A percentile compares a stretch with the other conserved stretches of the same genome.
These are phyloP conservation scores for Caenorhabditis doughertyi DNA, from an alignment of 2,888 invertebrate genomes.

Conservation along the genomic window DNA sequence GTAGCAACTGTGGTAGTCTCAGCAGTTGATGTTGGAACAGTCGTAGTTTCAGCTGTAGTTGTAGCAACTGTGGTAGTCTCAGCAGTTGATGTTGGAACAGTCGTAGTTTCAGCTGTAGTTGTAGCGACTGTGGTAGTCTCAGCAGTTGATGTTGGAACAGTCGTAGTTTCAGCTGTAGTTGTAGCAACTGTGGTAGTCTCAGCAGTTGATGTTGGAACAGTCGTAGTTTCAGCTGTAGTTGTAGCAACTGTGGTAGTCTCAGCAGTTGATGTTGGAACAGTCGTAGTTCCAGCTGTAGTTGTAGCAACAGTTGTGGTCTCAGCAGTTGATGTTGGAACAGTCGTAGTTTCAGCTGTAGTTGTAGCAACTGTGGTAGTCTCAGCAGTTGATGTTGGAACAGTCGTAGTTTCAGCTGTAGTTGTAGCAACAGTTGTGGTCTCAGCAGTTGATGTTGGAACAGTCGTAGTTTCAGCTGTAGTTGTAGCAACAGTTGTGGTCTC, in stretches of 20 bases:
- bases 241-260: not conserved
- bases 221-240: not conserved
- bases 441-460: too few relatives aligned
- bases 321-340: not conserved
- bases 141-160: not conserved
- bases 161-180: not conserved
- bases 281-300: not conserved
- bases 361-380: too few relatives aligned
- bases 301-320: not conserved
- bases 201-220: not conserved
- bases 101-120: not conserved
- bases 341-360: too few relatives aligned
- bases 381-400: too few relatives aligned
- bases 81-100: not conserved
- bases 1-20: not conserved
- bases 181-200: not conserved
- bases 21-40: not conserved
- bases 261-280: not conserved
- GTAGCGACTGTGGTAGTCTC: not conserved
- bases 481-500: too few relatives aligned
- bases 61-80: not conserved
- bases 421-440: too few relatives aligned
- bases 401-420: too few relatives aligned
- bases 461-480: too few relatives aligned
- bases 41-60: not conserved